These are phyloP conservation scores for Drosophila sp. DNA, from an alignment of 1,140 invertebrate genomes.

Conservation along the genomic window DNA sequence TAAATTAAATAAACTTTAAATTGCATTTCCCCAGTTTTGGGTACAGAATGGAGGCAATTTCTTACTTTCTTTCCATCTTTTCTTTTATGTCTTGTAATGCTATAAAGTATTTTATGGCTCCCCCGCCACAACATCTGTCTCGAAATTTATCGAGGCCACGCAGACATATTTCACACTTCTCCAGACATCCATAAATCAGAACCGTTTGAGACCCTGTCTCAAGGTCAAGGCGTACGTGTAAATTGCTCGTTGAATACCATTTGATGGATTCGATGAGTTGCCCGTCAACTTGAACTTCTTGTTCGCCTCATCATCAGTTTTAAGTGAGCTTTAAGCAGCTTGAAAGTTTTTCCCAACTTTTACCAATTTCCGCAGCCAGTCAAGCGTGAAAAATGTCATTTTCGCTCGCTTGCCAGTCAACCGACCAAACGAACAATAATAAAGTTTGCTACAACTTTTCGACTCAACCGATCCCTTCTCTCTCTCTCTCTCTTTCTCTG, in stretches of 20 bases:
- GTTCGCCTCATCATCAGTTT: not conserved
- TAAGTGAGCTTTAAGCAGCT: constrained; percentile 22
- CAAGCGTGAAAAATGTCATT: constrained; percentile 53
- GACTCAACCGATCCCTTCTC: constrained; percentile 4
- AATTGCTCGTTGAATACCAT: constrained; percentile 48
- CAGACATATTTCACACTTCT: constrained; percentile 35
- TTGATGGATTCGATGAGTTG: constrained; percentile 56
- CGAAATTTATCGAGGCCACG: constrained; percentile 68
- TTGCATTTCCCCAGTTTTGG: constrained; percentile 53
- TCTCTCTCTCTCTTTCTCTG: not conserved
- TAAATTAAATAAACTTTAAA: constrained; percentile 72
- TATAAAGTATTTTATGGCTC: constrained; percentile 68
- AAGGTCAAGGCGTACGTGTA: constrained; percentile 75
- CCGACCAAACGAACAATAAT: constrained; percentile 21
- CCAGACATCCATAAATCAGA: constrained; percentile 74
- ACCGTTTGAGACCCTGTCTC: constrained; percentile 31
- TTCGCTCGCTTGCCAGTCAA: constrained; percentile 1
- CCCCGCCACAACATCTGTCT: constrained; percentile 44
- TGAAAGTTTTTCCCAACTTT: constrained; percentile 55
- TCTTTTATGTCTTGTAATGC: constrained; percentile 51
- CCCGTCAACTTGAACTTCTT: not conserved
- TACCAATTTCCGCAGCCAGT: constrained; percentile 45
- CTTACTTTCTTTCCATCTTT: constrained; percentile 14
- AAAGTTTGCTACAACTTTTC: constrained; percentile 36
- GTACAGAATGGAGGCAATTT: constrained; percentile 3